These are phyloP conservation scores for Platyscapa corneri DNA, from an alignment of 1,140 invertebrate genomes.

Conservation along the genomic window DNA sequence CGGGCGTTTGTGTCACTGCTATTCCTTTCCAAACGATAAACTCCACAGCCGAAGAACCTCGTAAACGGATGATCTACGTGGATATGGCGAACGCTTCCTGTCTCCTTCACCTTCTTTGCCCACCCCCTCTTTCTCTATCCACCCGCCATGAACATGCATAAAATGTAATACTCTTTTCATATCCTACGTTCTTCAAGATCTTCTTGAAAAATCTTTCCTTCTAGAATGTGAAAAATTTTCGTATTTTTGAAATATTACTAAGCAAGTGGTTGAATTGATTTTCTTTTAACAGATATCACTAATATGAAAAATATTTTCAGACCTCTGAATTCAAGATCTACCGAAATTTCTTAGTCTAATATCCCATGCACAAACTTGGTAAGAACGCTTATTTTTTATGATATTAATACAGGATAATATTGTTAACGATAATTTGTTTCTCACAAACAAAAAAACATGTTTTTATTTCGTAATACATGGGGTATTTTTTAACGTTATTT, in stretches of 20 bases:
- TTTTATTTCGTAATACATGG: too few species aligned
- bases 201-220: constrained; percentile 11
- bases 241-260: background rate
- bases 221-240: background rate
- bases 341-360: too few species aligned
- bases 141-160: background rate
- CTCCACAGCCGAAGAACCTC: constrained; percentile 42
- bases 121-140: background rate
- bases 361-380: too few species aligned
- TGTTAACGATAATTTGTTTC: too few species aligned
- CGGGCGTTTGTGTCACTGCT: background rate
- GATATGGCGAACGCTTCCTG: background rate
- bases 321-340: too few species aligned
- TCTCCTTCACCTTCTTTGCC: background rate
- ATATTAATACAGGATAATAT: too few species aligned
- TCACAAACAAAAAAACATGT: too few species aligned
- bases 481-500: too few species aligned
- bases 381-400: too few species aligned
- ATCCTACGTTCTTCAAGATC: constrained; percentile 14
- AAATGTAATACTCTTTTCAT: constrained; percentile 38
- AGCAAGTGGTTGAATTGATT: background rate
- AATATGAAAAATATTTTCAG: too few species aligned
- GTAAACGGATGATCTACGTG: constrained; percentile 52
- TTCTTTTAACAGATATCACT: too few species aligned
- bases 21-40: constrained; percentile 52